Evolutionary conservation across 53 echinoderm and acorn worm species (phyloP), one percentile per base, ranked within the genome.

Genomic region (Echinarachnius parma): DNA sequence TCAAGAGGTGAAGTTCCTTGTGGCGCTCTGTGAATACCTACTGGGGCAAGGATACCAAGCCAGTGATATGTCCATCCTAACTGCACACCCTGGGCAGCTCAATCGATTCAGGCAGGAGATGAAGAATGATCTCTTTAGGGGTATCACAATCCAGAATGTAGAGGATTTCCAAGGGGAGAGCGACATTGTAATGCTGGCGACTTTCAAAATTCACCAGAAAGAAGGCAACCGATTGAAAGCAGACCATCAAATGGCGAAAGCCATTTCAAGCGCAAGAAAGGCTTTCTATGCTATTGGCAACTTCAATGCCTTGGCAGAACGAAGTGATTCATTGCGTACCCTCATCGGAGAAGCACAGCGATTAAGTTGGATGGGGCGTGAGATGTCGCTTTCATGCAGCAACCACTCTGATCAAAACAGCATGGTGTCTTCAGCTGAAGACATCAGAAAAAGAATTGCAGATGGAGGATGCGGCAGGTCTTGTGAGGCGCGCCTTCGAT

Each of bases 241-340:
- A 34, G 76, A 82, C 1, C 85, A 86, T 39, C 78, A 87, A 10
- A 70, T 95, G 48, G 85, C 82, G 35, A 87, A 82, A 24, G 96
- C 96, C 0, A 29, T 95, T 11, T 85, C 96, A 5, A 66, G 85
- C 34, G 91, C 96, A 7, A 67, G 76, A 23, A 81, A 81, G 48
- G 91, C 91, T 24, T 76, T 96, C 30, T 96, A 68, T 48, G 91
- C 83, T 42, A 84, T 96, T 13, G 87, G 91, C 21, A 96, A 96
- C 48, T 84, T 96, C 28, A 45, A 76, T 20, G 54, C 55, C 5
- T 68, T 94, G 9, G 61, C 87, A 20, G 34, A 33, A 0, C 70
- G 77, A 27, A 48, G 54, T 54, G 48, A 65, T 4, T 53, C 68
- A 13, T 84, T 87, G 82, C 78, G 34, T 3, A 68, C 46, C 3